A percentile compares a stretch with the other conserved stretches of the same genome.
These are phyloP conservation scores for Selene dorsalis DNA, from an alignment of 2,797 vertebrate genomes.

Conservation along the genomic window DNA sequence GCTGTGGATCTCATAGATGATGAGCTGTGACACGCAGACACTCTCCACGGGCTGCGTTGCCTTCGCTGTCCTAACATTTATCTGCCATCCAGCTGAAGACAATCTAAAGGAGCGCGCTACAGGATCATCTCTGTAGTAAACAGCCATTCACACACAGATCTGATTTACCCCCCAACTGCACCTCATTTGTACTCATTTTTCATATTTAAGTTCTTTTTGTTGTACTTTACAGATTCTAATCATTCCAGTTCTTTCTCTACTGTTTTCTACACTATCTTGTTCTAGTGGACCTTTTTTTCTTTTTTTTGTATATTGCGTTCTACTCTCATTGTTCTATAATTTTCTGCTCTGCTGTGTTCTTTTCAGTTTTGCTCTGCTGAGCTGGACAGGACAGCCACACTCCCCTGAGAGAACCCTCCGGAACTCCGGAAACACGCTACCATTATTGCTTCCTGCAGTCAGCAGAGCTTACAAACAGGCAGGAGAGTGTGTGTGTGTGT, in stretches of 20 bases:
- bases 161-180: background rate
- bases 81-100: slow-evolving; percentile 39
- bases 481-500: slow-evolving; percentile 33
- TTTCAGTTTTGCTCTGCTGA: slow-evolving; percentile 71
- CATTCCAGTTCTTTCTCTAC: background rate
- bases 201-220: background rate
- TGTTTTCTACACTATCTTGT: background rate
- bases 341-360: slow-evolving; percentile 64
- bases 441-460: slow-evolving; percentile 83
- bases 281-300: slow-evolving; percentile 6
- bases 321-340: slow-evolving; percentile 34
- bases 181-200: background rate
- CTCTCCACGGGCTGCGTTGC: slow-evolving; percentile 29
- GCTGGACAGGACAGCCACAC: slow-evolving; percentile 70
- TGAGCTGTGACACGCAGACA: slow-evolving; percentile 59
- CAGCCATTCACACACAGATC: background rate
- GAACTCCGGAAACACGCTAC: slow-evolving; percentile 76
- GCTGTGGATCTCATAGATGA: slow-evolving; percentile 44
- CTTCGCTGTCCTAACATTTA: slow-evolving; percentile 38
- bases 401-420: slow-evolving; percentile 77
- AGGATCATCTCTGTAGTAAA: background rate
- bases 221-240: background rate
- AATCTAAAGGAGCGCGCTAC: background rate
- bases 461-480: slow-evolving; percentile 76
- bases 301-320: slow-evolving; percentile 1